Evolutionary conservation across 2,113 vertebrate species (phyloP).

Genomic region (Emydura subglobosa): DNA sequence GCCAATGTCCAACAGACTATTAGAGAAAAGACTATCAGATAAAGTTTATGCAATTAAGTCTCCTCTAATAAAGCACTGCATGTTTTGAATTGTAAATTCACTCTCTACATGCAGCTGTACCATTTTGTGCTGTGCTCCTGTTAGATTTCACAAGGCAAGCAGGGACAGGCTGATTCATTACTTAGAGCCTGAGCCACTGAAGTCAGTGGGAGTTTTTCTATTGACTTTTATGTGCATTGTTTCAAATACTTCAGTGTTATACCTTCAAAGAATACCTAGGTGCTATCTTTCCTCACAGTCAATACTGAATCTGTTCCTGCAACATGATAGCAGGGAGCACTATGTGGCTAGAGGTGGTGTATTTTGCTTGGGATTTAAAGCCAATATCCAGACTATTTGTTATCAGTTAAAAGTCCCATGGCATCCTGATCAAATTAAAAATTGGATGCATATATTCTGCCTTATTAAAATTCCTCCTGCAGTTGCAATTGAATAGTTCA

Average conservation of each 20-base stretch:
- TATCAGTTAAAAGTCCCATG: neutral
- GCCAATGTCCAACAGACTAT: neutral
- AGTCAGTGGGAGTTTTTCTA: neutral
- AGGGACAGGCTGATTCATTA: neutral
- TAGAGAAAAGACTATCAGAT: neutral
- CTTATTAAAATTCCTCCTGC: neutral
- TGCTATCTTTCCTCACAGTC: fast-evolving
- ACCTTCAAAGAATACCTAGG: fast-evolving
- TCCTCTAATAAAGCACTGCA: neutral
- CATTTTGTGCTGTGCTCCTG: fast-evolving
- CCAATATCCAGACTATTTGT: neutral
- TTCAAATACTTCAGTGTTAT: neutral
- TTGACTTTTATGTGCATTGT: neutral
- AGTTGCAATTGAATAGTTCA: neutral
- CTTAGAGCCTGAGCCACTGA: neutral
- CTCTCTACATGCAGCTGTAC: fast-evolving
- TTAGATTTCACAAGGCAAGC: fast-evolving
- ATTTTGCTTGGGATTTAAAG: neutral
- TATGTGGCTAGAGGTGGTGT: neutral
- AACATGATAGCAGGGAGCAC: neutral
- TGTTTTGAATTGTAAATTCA: fast-evolving
- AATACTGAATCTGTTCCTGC: fast-evolving
- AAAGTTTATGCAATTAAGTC: neutral
- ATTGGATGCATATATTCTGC: neutral
- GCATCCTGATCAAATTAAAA: neutral